Evolutionary conservation across 1,140 invertebrate genomes (phyloP), one percentile per base, ranked within the genome.

Genomic region (Aphidius ervi): DNA sequence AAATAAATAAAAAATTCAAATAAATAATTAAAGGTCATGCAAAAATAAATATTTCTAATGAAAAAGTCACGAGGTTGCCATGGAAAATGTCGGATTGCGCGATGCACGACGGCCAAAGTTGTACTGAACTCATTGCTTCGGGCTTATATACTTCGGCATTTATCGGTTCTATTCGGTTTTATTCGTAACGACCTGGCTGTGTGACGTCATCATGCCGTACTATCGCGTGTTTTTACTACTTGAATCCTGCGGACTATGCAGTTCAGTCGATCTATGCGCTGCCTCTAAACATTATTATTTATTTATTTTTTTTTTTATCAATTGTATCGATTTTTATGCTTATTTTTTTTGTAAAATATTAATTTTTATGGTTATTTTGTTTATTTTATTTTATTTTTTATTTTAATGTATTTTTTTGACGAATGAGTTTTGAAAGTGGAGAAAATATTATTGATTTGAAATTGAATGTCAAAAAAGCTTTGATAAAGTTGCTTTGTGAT

Each of bases 221-320:
- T 71, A 78, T 78, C 74, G 74, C 75, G 73, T 74, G 74, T 64
- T 67, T 67, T 67, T 76, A 78, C 76, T 76, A 78, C 76, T 74
- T 68, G 63, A 67, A 70, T 68, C 67, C 70, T 66, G 68, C 69
- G 65, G 70, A 63, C 68, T 64, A 64, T 67, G 68, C 69, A 69
- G 72, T 54, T 43, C 37, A 56, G 47, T 41, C 52, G 48, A 60
- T 61, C 23, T 40, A 59, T 59, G 55, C n/a, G 52, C 43, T 23
- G n/a, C 0, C n/a, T 6, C 0, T 5, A 40, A 10, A 39, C 10
- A 5, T 2, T 48, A 9, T 5, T n/a, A 5, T 31, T 31, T 6
- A 46, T 56, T 56, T 56, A 31, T 20, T 23, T 53, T 53, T 9
- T 41, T 16, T 41, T 41, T 53, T 41, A 5, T 41, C 9, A 10